phyloP scores from a whole-genome alignment of 2,888 invertebrate species.

The Liopterus haemorrhoidalis region DNA sequence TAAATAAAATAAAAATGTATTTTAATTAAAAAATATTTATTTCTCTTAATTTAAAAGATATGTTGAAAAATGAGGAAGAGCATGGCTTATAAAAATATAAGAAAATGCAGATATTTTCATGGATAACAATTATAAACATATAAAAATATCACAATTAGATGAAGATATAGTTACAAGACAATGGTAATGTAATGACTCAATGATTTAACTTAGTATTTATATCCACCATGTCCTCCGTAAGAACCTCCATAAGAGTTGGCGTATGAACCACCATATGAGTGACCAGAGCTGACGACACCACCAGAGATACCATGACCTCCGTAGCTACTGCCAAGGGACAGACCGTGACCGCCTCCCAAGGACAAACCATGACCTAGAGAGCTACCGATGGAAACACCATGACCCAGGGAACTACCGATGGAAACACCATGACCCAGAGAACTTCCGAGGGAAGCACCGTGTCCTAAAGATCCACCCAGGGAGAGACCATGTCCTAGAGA shows the following conservation, averaged over 20 bases:
- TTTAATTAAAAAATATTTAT: no score
- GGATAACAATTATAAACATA: conserved; percentile 12
- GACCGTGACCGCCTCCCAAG: conserved; percentile 8
- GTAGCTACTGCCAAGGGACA: not conserved
- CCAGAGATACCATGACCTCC: not conserved
- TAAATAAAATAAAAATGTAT: no score
- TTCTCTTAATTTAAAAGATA: no score
- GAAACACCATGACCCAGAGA: conserved; percentile 2
- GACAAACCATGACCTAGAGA: not conserved
- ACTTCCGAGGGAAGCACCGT: no score
- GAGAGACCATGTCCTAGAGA: conserved; percentile 15
- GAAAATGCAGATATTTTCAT: no score
- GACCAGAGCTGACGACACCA: conserved; percentile 8
- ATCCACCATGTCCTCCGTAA: conserved; percentile 13
- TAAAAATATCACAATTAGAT: conserved; percentile 15
- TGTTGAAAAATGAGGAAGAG: no score
- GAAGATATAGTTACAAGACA: conserved; percentile 10
- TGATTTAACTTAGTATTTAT: no score
- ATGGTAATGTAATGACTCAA: conserved; percentile 7
- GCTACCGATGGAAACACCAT: not conserved
- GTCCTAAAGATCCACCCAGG: no score
- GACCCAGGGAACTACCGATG: no score
- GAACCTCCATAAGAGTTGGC: no score
- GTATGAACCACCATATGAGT: no score
- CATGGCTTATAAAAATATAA: no score